Percentiles rank a stretch among this genome's conserved stretches.
phyloP scores from a whole-genome alignment of 2,797 vertebrate genomes.

The Anisognathus igniventris region DNA sequence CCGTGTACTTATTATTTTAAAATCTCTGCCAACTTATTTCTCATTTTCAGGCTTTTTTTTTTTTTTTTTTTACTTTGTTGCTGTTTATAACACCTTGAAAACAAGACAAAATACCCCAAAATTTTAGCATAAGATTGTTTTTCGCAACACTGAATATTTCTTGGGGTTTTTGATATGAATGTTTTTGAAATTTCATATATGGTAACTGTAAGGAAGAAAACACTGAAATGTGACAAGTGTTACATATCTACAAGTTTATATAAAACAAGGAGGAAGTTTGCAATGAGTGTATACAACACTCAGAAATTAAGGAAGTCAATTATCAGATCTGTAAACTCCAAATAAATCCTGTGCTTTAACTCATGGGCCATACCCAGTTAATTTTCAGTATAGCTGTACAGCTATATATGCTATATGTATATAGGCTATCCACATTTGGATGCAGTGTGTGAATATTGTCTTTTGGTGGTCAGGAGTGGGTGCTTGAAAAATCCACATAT shows the following conservation, averaged over 20 bases:
- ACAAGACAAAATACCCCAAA: background rate
- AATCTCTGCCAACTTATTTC: constrained; percentile 39
- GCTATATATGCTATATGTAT: no score
- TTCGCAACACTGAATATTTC: background rate
- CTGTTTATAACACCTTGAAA: background rate
- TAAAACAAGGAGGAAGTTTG: background rate
- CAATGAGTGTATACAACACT: background rate
- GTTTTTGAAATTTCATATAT: background rate
- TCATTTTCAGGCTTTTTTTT: background rate
- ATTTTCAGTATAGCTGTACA: background rate
- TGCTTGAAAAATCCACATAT: background rate
- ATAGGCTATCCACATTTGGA: background rate
- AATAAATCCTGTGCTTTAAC: background rate
- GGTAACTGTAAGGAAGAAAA: background rate
- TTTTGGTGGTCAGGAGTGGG: background rate
- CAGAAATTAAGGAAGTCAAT: background rate
- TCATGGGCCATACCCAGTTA: background rate
- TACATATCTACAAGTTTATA: background rate
- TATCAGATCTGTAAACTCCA: background rate
- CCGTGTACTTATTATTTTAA: constrained; percentile 44
- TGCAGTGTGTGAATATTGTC: background rate
- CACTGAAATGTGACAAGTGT: background rate
- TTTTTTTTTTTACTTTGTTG: background rate
- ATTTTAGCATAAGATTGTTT: background rate
- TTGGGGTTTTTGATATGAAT: background rate